Conservation (phyloP, 1,140 invertebrate species). For the Drosophila fuyamai region DNA sequence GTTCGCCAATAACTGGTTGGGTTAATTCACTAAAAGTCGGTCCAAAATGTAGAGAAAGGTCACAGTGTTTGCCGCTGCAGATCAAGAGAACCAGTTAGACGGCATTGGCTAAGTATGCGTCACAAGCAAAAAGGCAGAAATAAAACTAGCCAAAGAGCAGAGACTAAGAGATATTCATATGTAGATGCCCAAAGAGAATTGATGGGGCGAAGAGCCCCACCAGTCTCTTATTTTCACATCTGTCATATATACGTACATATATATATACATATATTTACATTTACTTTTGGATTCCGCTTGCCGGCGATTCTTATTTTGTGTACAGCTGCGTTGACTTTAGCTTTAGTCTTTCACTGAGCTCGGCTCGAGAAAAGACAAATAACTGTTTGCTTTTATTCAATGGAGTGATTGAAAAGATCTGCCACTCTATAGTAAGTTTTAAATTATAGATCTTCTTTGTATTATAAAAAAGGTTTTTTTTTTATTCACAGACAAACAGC, state of each 20-base stretch:
- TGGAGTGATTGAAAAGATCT: neutral
- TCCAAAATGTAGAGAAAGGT: slow-evolving; percentile 41
- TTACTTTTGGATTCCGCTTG: slow-evolving; percentile 15
- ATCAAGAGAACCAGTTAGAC: slow-evolving; percentile 46
- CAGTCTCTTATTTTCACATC: slow-evolving; percentile 2
- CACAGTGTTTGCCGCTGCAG: slow-evolving; percentile 32
- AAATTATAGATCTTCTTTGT: no score
- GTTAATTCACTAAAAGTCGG: slow-evolving; percentile 44
- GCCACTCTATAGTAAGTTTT: neutral
- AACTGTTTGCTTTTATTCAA: slow-evolving; percentile 2
- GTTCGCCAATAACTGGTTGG: slow-evolving; percentile 38
- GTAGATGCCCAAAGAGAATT: slow-evolving; percentile 3
- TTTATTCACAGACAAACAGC: no score
- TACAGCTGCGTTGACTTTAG: slow-evolving; percentile 17
- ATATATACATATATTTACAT: slow-evolving; percentile 7
- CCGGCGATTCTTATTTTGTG: slow-evolving; percentile 9
- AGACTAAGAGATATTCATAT: slow-evolving; percentile 5
- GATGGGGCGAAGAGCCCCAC: slow-evolving; percentile 2
- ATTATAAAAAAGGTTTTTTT: no score
- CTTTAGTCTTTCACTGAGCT: slow-evolving; percentile 14
- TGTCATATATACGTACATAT: neutral
- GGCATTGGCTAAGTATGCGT: slow-evolving; percentile 29
- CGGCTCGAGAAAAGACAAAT: slow-evolving; percentile 5
- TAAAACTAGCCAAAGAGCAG: slow-evolving; percentile 15
- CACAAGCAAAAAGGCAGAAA: slow-evolving; percentile 4